Base-by-base conservation (phyloP, 2,888 invertebrate genomes). In the Folsomia manolachei region DNA sequence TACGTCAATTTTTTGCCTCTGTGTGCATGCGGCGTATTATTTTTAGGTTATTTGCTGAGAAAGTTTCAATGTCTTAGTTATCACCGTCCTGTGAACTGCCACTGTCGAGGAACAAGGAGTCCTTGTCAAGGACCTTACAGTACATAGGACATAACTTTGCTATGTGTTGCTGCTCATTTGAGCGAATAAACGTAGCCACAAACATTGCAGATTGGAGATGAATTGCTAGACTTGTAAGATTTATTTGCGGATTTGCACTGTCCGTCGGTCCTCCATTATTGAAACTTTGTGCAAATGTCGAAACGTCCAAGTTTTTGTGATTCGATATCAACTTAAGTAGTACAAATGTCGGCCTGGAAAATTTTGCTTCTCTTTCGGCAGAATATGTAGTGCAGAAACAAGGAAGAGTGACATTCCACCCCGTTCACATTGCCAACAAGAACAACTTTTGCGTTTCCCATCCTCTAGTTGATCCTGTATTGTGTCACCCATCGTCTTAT, bases 161-260 rank as follows among this genome's bases (percentile, higher is more conserved):
- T n/a, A n/a, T n/a, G n/a, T n/a, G n/a, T n/a, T n/a, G n/a, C n/a
- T n/a, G n/a, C n/a, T n/a, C n/a, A 39, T 39, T 39, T 39, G 39
- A 14, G 39, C 39, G 39, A 39, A 39, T 39, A 39, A 39, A 39
- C 7, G 62, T 19, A 9, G n/a, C 63, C 27, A 21, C n/a, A n/a
- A n/a, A n/a, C n/a, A n/a, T n/a, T n/a, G 65, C 65, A 66, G 65
- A 66, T 66, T 39, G 25, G 65, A 66, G 65, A 66, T 66, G 65
- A 66, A 66, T 66, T 27, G 65, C 65, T 23, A n/a, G 65, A 66
- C 52, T 66, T n/a, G 39, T 24, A 52, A 66, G 65, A 66, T 66
- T 66, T 66, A 66, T 66, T 66, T 66, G 65, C 65, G 65, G 65
- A 66, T 66, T 66, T 66, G 24, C 21, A 66, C 65, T 66, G 51